phyloP scores from a whole-genome alignment of 2,113 vertebrate species.

The Eleginops maclovinus region DNA sequence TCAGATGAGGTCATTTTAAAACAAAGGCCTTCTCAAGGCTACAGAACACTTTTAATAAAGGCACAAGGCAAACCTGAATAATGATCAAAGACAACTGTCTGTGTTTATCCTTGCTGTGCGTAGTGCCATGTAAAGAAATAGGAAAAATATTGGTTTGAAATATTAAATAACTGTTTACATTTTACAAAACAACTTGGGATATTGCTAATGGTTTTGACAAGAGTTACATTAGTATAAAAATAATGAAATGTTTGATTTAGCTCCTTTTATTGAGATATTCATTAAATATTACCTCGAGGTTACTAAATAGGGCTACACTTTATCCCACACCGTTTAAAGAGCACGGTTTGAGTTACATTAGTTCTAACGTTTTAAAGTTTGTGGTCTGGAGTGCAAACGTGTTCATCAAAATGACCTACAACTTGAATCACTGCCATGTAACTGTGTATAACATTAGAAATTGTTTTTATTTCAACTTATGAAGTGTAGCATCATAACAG shows the following conservation, averaged over 20 bases:
- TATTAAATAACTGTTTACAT: background rate
- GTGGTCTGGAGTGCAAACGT: background rate
- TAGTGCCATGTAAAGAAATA: background rate
- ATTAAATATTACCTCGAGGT: background rate
- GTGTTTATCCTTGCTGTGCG: background rate
- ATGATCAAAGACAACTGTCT: constrained; percentile 26
- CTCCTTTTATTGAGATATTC: background rate
- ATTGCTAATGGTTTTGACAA: background rate
- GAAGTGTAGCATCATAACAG: background rate
- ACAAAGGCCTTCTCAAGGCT: constrained; percentile 48
- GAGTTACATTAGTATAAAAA: background rate
- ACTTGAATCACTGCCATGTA: background rate
- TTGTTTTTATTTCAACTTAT: background rate
- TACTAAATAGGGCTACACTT: background rate
- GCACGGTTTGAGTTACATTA: background rate
- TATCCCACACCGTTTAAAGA: too few relatives aligned
- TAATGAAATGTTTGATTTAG: background rate
- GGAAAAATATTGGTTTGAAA: background rate
- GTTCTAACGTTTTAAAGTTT: background rate
- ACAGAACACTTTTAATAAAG: background rate
- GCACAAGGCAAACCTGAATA: constrained; percentile 29
- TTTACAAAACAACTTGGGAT: background rate
- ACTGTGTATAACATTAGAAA: background rate
- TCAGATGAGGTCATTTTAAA: constrained; percentile 56
- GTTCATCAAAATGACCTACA: background rate